A percentile compares a stretch with the other conserved stretches of the same genome.
phyloP scores from a whole-genome alignment of 2,113 vertebrate genomes.

The Paradoxurus hermaphroditus region DNA sequence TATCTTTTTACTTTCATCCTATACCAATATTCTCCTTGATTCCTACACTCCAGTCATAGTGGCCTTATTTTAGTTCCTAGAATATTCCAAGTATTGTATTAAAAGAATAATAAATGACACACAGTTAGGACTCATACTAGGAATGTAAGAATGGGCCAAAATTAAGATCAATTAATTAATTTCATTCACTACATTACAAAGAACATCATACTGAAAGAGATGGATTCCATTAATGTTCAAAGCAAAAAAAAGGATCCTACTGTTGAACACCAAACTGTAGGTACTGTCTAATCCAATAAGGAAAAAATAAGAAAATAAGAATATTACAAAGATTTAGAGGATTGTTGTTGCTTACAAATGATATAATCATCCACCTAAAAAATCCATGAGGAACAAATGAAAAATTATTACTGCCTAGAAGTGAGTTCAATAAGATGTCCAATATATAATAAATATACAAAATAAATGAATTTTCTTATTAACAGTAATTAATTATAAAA shows the following conservation, averaged over 20 bases:
- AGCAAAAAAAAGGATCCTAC: neutral
- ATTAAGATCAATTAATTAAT: neutral
- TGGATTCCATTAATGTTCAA: neutral
- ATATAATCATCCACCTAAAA: neutral
- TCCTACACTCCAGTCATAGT: neutral
- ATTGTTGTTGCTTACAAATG: neutral
- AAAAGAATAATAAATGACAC: neutral
- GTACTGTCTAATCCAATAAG: neutral
- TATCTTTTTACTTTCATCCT: neutral
- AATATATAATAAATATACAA: neutral
- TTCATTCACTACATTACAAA: neutral
- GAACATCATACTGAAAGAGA: neutral
- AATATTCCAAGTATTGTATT: neutral
- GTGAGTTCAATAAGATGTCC: neutral
- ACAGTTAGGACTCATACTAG: neutral
- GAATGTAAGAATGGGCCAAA: neutral
- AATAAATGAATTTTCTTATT: neutral
- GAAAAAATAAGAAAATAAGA: neutral
- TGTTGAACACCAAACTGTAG: neutral
- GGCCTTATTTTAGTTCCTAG: neutral
- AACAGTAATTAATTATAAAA: neutral
- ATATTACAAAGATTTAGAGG: neutral
- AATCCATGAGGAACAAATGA: neutral
- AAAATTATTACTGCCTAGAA: neutral
- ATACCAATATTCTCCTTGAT: neutral